Conservation (phyloP, 2,797 vertebrate species). For the Gastrophryne carolinensis region DNA sequence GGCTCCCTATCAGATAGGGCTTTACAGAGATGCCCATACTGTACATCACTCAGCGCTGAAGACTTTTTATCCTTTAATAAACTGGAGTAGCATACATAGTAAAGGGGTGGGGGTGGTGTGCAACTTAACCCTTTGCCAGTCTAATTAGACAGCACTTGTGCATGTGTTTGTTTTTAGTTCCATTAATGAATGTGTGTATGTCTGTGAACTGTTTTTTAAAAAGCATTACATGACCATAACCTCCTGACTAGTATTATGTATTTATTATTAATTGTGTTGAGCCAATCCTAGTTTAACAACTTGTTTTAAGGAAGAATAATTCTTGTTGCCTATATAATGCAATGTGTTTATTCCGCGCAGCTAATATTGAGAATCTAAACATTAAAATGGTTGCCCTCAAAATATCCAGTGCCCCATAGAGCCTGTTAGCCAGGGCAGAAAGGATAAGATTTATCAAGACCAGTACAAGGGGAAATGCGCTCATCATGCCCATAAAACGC, state of each 20-base stretch:
- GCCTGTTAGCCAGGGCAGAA: too few species aligned
- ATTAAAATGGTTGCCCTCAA: too few species aligned
- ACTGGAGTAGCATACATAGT: conserved; percentile 29
- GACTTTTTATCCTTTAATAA: conserved; percentile 53
- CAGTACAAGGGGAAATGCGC: too few species aligned
- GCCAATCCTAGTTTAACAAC: too few species aligned
- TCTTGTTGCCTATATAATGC: too few species aligned
- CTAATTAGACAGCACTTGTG: background rate
- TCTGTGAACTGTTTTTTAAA: background rate
- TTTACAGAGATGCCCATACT: conserved; percentile 42
- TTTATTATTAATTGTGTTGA: too few species aligned
- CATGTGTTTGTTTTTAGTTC: conserved; percentile 5
- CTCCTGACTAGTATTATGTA: background rate
- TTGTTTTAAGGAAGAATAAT: too few species aligned
- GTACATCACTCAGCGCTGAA: conserved; percentile 42
- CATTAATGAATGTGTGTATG: background rate
- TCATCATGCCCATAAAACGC: too few species aligned
- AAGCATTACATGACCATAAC: background rate
- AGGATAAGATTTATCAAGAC: too few species aligned
- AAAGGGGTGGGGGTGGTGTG: conserved; percentile 15
- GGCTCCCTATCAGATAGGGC: conserved; percentile 34
- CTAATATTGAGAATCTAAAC: too few species aligned
- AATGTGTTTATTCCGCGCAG: too few species aligned
- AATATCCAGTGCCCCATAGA: too few species aligned
- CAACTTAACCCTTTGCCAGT: conserved; percentile 28